Base-by-base conservation (phyloP, 2,888 invertebrate species). In the Epinotia brunnichana region DNA sequence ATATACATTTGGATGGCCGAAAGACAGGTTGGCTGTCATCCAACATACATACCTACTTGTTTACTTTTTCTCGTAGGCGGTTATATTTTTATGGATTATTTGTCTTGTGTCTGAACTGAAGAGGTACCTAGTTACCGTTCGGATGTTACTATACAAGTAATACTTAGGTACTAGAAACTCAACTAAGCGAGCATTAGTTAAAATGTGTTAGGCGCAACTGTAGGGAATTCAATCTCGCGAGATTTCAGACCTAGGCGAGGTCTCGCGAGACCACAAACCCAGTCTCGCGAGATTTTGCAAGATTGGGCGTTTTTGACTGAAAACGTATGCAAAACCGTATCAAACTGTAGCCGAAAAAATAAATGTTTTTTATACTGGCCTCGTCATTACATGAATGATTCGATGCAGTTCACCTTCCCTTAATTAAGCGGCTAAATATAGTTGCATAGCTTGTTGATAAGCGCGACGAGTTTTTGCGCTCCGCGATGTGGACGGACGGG, bases 401-500 rank as follows among this genome's bases (percentile, higher is more conserved):
- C 54, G 66, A 21, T 13, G 41, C 56, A 56, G 66, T 15, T 56
- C 56, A 66, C 66, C 66, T 66, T 56, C 56, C 54, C 35, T 64
- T 66, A 66, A 66, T 66, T 66, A 56, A 51, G 9, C 54, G 41
- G 21, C 66, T 66, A 66, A 41, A 66, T 66, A 66, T 66, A 66
- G 66, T 7, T 19, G 54, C 64, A 56, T 66, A 56, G 54, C 41
- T 15, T 21, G 29, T 29, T 63, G 74, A 73, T 76, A 76, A 70
- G 67, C 73, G 74, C 70, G 74, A 66, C 74, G 74, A 76, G 74
- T 73, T 74, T 74, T 74, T 75, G 59, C 61, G 69, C 66, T 69
- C 69, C 60, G 60, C 60, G 62, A 71, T 69, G 61, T 67, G 70
- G 77, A 74, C 75, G 74, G 80, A 76, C 80, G 81, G 78, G 78